These are phyloP conservation scores for Temnothorax unifasciatus DNA, from an alignment of 2,888 invertebrate genomes.

Conservation along the genomic window DNA sequence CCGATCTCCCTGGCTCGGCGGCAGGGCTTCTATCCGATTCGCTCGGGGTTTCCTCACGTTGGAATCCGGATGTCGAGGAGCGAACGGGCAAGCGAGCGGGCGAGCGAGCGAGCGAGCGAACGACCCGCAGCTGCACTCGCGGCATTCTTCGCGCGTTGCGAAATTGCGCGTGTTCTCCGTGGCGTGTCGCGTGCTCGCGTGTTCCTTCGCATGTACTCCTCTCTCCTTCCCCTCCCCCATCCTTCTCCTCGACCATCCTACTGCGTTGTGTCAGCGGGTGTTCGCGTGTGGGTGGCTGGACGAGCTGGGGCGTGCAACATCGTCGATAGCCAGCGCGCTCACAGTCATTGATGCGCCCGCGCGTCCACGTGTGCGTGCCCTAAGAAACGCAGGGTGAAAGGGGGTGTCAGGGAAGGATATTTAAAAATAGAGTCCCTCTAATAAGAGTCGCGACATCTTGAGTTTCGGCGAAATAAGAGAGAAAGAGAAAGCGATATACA, in stretches of 20 bases:
- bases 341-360: conserved; percentile 19
- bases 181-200: conserved; percentile 63
- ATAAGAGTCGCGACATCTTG: no score
- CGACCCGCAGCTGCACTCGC: conserved; percentile 71
- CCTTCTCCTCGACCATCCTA: not conserved
- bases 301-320: conserved; percentile 5
- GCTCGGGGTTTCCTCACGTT: conserved; percentile 65
- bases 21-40: conserved; percentile 35
- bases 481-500: no score
- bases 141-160: conserved; percentile 74
- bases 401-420: no score
- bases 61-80: conserved; percentile 72
- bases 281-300: conserved; percentile 31
- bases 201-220: conserved; percentile 38
- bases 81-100: not conserved
- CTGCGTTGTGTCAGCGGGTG: conserved; percentile 24
- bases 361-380: conserved; percentile 5
- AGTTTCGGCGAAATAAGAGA: no score
- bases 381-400: not conserved
- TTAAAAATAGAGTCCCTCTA: not conserved
- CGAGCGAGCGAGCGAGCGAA: conserved; percentile 23
- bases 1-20: conserved; percentile 17
- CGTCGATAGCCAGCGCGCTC: conserved; percentile 8
- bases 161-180: conserved; percentile 69
- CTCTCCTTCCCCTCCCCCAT: not conserved